Conservation (phyloP, 2,113 vertebrate species). For the Apeltes quadracus region DNA sequence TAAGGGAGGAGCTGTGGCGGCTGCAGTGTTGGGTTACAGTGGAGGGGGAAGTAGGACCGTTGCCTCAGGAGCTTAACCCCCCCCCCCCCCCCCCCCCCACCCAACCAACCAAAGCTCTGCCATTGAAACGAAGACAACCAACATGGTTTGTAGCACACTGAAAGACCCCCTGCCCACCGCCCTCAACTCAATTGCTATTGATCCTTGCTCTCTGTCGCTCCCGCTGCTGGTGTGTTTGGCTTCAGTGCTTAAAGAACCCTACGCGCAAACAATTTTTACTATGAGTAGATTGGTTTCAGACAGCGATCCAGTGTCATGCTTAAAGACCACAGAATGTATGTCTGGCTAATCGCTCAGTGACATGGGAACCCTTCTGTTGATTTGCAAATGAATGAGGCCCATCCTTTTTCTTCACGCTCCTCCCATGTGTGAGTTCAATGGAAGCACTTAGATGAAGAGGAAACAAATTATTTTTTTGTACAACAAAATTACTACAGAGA, state of each 20-base stretch:
- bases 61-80: slow-evolving; percentile 65
- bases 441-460: slow-evolving; percentile 18
- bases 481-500: background rate
- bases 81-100: slow-evolving; percentile 23
- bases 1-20: slow-evolving; percentile 63
- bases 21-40: slow-evolving; percentile 65
- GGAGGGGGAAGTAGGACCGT: slow-evolving; percentile 45
- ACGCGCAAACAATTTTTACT: slow-evolving; percentile 67
- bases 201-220: slow-evolving; percentile 66
- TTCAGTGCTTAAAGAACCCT: slow-evolving; percentile 49
- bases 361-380: slow-evolving; percentile 65
- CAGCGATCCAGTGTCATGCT: slow-evolving; percentile 67
- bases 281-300: slow-evolving; percentile 73
- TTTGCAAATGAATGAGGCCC: slow-evolving; percentile 49
- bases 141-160: slow-evolving; percentile 76
- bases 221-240: slow-evolving; percentile 56
- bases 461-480: slow-evolving; percentile 13
- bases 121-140: slow-evolving; percentile 70
- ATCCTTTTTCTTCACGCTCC: slow-evolving; percentile 41
- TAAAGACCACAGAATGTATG: slow-evolving; percentile 73
- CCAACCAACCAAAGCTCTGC: slow-evolving; percentile 27
- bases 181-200: slow-evolving; percentile 77
- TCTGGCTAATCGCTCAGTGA: slow-evolving; percentile 48
- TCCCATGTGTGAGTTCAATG: background rate
- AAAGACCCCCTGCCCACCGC: slow-evolving; percentile 63